Evolutionary conservation across 2,888 invertebrate species (phyloP), one percentile per base, ranked within the genome.

Genomic region (Troides aeacus): DNA sequence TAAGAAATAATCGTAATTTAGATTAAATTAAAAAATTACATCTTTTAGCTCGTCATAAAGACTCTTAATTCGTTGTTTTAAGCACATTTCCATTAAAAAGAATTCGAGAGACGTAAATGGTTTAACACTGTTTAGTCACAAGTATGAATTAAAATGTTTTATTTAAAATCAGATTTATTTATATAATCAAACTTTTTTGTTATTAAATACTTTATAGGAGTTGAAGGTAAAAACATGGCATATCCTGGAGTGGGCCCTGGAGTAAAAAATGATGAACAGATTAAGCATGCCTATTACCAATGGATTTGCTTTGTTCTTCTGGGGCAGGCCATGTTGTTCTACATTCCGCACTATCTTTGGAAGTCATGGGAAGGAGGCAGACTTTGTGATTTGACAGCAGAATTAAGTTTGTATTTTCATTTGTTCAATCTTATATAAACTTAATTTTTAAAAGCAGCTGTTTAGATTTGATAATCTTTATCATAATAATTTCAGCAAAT

Each of bases 271-370:
- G 92, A 93, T 75, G 93, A 93, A 72, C 82, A 87, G 63, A 90
- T 94, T 72, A 90, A 91, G 74, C 94, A 95, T 75, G 92, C 93
- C 59, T 95, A 95, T 82, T 96, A 96, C 84, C 96, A 96, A 78
- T 96, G 95, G 95, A 95, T 96, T 12, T 95, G 95, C 79, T 94
- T 96, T 76, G 93, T 95, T 62, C 92, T 96, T 66, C 93, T 94
- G 15, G 91, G 95, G 0, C 96, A 96, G 86, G 94, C 95, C 0
- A 84, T 94, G 50, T 86, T 95, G 81, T 96, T 96, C 84, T 96
- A 96, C 81, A 84, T 93, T 23, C 96, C 96, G 0, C 90, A 95
- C n/a, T 95, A 94, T 77, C 83, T 96, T 69, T 96, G 96, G 96
- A 95, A 94, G 83, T 89, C 93, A 59, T 95, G 95, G 95, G 96